These are phyloP conservation scores for Siderastrea siderea DNA, from an alignment of 92 coral and sea anemone genomes.

Conservation along the genomic window DNA sequence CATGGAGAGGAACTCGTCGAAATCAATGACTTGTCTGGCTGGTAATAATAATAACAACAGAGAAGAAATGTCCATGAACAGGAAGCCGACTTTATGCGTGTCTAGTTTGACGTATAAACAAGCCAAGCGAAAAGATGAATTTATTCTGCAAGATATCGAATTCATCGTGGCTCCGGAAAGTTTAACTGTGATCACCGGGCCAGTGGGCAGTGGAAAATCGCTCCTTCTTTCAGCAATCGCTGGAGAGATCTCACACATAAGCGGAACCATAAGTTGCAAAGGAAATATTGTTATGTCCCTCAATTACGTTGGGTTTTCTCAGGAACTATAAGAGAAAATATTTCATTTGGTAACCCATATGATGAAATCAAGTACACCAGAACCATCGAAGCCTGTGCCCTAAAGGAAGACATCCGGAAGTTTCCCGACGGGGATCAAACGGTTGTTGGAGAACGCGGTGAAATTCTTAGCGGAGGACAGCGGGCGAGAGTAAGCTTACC, in stretches of 20 bases:
- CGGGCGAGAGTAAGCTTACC: slow-evolving; percentile 25
- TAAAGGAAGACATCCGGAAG: background rate
- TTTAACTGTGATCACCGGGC: slow-evolving; percentile 13
- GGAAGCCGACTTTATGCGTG: no score
- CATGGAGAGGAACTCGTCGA: no score
- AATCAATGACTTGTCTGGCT: no score
- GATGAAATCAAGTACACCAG: background rate
- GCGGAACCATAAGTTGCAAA: background rate
- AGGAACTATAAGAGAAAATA: slow-evolving; percentile 6
- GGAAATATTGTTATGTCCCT: slow-evolving; percentile 1
- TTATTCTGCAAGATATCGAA: background rate
- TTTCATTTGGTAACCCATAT: background rate
- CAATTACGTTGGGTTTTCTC: slow-evolving; percentile 13
- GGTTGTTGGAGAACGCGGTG: background rate
- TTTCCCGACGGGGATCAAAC: slow-evolving; percentile 11
- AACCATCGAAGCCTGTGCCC: slow-evolving; percentile 6
- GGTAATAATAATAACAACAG: no score
- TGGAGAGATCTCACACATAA: background rate
- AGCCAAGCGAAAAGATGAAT: no score
- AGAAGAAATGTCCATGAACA: no score
- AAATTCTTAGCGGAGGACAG: slow-evolving; percentile 13
- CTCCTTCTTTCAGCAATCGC: slow-evolving; percentile 31
- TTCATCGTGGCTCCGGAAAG: background rate
- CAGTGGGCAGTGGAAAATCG: slow-evolving; percentile 35
- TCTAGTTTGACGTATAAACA: background rate